Evolutionary conservation across 1,140 invertebrate species (phyloP).

Genomic region (Drosophila sproati): DNA sequence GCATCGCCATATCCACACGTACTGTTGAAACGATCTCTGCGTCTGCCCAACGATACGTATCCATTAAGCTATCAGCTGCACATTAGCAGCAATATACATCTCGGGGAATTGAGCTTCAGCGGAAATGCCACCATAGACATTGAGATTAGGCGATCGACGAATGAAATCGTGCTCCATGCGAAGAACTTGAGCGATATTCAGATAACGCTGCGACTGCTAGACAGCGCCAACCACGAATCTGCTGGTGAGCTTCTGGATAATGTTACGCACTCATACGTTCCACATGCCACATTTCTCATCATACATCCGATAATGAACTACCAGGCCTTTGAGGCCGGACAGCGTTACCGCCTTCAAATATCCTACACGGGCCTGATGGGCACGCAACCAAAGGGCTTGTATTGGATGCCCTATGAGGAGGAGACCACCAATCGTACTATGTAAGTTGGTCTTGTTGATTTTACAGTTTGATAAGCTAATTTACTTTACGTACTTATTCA

Average conservation of each 20-base stretch:
- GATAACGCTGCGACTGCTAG: constrained; percentile 57
- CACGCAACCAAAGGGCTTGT: constrained; percentile 86
- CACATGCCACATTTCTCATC: constrained; percentile 51
- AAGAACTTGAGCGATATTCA: constrained; percentile 74
- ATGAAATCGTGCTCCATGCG: constrained; percentile 86
- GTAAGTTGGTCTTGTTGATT: constrained; percentile 56
- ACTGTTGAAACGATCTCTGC: constrained; percentile 70
- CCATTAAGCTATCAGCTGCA: constrained; percentile 89
- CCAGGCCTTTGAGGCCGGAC: constrained; percentile 71
- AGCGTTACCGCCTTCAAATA: constrained; percentile 69
- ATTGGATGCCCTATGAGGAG: constrained; percentile 86
- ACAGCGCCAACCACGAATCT: constrained; percentile 22
- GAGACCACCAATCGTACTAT: constrained; percentile 53
- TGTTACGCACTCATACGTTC: constrained; percentile 57
- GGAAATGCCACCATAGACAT: constrained; percentile 87
- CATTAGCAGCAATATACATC: constrained; percentile 87
- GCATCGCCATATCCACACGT: constrained; percentile 1
- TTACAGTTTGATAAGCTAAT: constrained; percentile 35
- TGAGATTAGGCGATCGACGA: constrained; percentile 75
- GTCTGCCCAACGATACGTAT: constrained; percentile 86
- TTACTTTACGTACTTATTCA: constrained; percentile 4
- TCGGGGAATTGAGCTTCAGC: constrained; percentile 85
- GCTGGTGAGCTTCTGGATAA: constrained; percentile 51
- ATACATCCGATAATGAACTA: constrained; percentile 72
- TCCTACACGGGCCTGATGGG: constrained; percentile 71